Evolutionary conservation across 2,113 vertebrate genomes (phyloP).

Genomic region (Heptranchias perlo): DNA sequence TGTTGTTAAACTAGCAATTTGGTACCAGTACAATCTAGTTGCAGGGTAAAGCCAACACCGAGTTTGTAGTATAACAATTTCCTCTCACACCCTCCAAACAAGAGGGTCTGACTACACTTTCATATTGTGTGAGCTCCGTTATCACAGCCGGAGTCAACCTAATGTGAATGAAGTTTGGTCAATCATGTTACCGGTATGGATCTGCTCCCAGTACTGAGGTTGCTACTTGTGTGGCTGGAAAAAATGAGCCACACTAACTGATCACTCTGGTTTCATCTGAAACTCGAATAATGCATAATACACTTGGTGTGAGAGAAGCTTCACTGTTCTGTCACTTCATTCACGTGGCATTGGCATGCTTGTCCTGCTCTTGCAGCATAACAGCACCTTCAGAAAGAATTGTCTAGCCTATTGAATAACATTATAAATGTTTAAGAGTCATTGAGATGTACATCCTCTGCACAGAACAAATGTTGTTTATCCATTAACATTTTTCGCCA

Average conservation of each 20-base stretch:
- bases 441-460: background rate
- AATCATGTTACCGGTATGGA: background rate
- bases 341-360: background rate
- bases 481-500: background rate
- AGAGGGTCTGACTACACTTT: background rate
- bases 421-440: background rate
- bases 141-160: background rate
- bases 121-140: background rate
- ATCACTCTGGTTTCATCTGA: background rate
- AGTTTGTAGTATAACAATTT: background rate
- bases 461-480: background rate
- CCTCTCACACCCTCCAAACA: background rate
- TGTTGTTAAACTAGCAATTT: slow-evolving; percentile 18
- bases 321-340: slow-evolving; percentile 8
- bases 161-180: slow-evolving; percentile 14
- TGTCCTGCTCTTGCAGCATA: background rate
- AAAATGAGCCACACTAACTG: background rate
- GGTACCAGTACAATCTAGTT: background rate
- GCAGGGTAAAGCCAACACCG: background rate
- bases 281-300: slow-evolving; percentile 18
- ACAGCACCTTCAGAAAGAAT: background rate
- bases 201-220: background rate
- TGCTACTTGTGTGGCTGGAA: background rate
- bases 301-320: background rate
- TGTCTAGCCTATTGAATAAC: background rate